Evolutionary conservation across 1,140 invertebrate species (phyloP), one percentile per base, ranked within the genome.

Genomic region (Musca domestica): DNA sequence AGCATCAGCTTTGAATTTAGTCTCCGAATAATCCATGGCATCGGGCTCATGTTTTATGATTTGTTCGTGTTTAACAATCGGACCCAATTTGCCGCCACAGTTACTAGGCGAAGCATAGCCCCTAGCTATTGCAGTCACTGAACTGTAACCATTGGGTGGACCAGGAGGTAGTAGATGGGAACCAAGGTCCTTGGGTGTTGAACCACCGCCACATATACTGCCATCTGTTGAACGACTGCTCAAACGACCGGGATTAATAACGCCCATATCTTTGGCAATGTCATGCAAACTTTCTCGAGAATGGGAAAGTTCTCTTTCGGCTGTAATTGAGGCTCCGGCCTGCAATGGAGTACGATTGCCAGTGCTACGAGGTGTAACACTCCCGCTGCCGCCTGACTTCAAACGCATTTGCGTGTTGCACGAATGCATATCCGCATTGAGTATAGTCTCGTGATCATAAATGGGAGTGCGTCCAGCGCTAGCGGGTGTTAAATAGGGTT

Each of bases 31-130:
- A 68, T 79, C 75, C 34, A 41, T 41, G 19, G 71, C 64, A 69
- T 76, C 78, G 19, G 76, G 77, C 66, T 80, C 78, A 23, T 75
- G 73, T 67, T 80, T 80, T n/a, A 80, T 76, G 34, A 71, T 69
- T 34, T 75, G 77, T 30, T 80, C 76, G 46, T 74, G 74, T 64
- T 80, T 80, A 6, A 78, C 71, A 46, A 41, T 56, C 22, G 17
- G 19, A 46, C 56, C 22, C 1, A 67, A 56, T 51, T 70, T 70
- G 41, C n/a, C 49, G 56, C 19, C 54, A 67, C 71, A 4, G n/a
- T 5, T 14, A 15, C 27, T 63, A 17, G 56, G 25, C 22, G 52
- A 49, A 27, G 64, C 47, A 27, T 30, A 19, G 5, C 47, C 56
- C 14, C 58, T 56, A 12, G 64, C 12, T 27, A 61, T 34, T 12